Conservation (phyloP, 2,888 invertebrate species). For the Volucella bombylans region DNA sequence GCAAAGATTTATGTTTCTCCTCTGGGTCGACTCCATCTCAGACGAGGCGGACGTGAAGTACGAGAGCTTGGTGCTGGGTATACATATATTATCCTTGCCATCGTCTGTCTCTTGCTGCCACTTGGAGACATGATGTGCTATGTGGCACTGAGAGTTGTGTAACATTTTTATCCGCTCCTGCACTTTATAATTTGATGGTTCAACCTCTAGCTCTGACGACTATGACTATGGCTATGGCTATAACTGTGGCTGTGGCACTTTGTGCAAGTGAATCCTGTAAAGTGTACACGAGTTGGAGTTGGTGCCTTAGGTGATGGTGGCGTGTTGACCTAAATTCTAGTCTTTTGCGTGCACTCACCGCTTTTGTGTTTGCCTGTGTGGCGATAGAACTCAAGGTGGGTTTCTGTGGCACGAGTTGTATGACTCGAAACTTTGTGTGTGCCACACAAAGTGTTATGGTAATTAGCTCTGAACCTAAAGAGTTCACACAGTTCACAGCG, state of each 20-base stretch:
- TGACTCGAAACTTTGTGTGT: conserved; percentile 51
- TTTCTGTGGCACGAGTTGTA: not conserved
- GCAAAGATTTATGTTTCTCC: conserved; percentile 66
- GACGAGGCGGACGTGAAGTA: not conserved
- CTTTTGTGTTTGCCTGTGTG: conserved; percentile 21
- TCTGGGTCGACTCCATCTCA: not conserved
- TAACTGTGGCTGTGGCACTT: conserved; percentile 27
- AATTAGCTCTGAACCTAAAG: conserved; percentile 56
- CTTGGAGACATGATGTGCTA: conserved; percentile 41
- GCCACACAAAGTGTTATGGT: conserved; percentile 53
- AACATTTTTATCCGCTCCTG: conserved; percentile 69
- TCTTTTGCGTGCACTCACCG: conserved; percentile 30
- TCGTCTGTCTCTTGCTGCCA: conserved; percentile 29
- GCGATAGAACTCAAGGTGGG: not conserved
- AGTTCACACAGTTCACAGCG: conserved; percentile 9
- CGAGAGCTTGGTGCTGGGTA: conserved; percentile 29
- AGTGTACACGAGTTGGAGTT: conserved; percentile 21
- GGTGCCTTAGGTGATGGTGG: conserved; percentile 6
- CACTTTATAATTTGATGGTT: conserved; percentile 70
- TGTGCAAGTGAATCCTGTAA: conserved; percentile 47
- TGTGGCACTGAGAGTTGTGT: conserved; percentile 51
- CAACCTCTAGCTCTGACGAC: not conserved
- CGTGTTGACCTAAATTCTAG: conserved; percentile 58
- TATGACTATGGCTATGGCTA: no score
- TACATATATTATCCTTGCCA: conserved; percentile 35